Evolutionary conservation across 2,888 invertebrate genomes (phyloP).

Genomic region (Eubasilissa splendida): DNA sequence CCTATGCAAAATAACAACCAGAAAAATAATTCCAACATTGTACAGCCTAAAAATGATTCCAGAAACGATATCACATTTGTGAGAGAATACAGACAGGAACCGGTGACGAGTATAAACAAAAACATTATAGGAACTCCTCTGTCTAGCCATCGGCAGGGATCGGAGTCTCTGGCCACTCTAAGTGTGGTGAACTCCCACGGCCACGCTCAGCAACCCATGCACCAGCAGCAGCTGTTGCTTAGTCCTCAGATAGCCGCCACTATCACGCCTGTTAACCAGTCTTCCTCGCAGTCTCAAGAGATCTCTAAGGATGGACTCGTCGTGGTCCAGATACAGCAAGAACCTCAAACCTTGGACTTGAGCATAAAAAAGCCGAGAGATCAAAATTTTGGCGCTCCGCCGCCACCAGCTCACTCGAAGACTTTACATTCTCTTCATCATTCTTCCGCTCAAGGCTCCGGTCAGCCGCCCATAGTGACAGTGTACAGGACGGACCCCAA

Average conservation of each 20-base stretch:
- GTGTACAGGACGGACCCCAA: conserved; percentile 55
- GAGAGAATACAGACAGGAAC: conserved; percentile 66
- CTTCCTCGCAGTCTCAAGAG: conserved; percentile 64
- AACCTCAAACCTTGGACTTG: conserved; percentile 80
- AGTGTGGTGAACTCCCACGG: conserved; percentile 76
- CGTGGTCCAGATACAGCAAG: conserved; percentile 73
- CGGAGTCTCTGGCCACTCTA: conserved; percentile 77
- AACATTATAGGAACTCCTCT: conserved; percentile 62
- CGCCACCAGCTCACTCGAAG: conserved; percentile 61
- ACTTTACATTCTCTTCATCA: conserved; percentile 60
- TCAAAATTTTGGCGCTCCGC: conserved; percentile 62
- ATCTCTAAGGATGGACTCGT: conserved; percentile 78
- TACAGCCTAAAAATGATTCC: conserved; percentile 62
- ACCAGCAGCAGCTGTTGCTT: conserved; percentile 62
- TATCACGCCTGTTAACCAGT: conserved; percentile 74
- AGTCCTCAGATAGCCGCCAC: conserved; percentile 78
- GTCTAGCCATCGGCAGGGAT: conserved; percentile 58
- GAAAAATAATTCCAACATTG: conserved; percentile 60
- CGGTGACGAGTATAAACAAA: conserved; percentile 37
- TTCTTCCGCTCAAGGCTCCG: conserved; percentile 64
- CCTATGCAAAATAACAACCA: conserved; percentile 42
- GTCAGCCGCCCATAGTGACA: conserved; percentile 61
- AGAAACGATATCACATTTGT: conserved; percentile 65
- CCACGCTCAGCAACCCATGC: conserved; percentile 59
- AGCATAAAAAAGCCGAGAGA: conserved; percentile 82